Base-by-base conservation (phyloP, 2,113 vertebrate species). In the Oncorhynchus keta region DNA sequence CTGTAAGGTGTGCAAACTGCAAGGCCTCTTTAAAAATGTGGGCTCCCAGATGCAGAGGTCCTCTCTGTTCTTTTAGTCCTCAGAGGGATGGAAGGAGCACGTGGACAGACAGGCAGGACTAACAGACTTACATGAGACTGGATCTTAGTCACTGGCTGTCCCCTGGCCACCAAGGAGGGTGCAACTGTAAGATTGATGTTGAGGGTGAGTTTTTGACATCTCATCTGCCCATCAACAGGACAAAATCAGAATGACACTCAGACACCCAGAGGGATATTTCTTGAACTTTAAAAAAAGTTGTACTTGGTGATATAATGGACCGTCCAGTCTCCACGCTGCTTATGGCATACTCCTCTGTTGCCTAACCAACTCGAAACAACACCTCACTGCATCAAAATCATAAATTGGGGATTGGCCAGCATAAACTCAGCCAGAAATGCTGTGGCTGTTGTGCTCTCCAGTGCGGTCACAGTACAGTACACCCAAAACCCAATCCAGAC, bases 1-100 rank as follows among this genome's bases (percentile, higher is more conserved):
- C 30, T 91, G 91, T 67, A 93, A 81, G 79, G 72, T 92, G 45
- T 94, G 91, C 65, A 93, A 89, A 78, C 81, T 93, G 62, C 90
- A 84, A 83, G 85, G 91, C 55, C 83, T 93, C 62, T 93, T 90
- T 66, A 93, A 87, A 79, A 91, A 90, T 75, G 88, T 92, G 39
- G 89, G 83, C 3, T 89, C 82, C 61, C 86, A 83, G 20, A 81
- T 93, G 74, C 88, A 93, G 74, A 92, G 90, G 71, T 86, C 82
- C 6, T 70, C 83, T 13, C 62, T 88, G 9, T 89, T 87, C 70
- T 82, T 86, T 39, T 92, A 87, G 84, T 22, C 20, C 59, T 8
- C 59, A 39, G 20, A 72, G 32, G 22, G 9, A 70, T 35, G 67
- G 69, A 28, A 35, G 2, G 5, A 39, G 28, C 64, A 26, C 12